Base-by-base conservation (phyloP, 2,113 vertebrate genomes). In the Oxygymnocypris stewartii region DNA sequence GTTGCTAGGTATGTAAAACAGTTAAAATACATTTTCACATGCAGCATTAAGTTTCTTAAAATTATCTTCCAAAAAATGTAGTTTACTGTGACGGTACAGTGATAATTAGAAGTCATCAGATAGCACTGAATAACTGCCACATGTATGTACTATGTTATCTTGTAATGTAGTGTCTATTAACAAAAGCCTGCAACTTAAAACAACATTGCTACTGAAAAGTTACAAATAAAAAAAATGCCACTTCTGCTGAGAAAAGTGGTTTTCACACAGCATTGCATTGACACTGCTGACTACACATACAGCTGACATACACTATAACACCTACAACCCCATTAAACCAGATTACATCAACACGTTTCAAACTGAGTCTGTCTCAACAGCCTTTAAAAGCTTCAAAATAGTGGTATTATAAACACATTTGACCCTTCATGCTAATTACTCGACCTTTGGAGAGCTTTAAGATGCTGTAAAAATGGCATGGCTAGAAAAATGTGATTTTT, bases 281-380 rank as follows among this genome's bases (percentile, higher is more conserved):
- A 75, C 42, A 65, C 63, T 18, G 59, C 23, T 14, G 78, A 28
- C 40, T 18, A 83, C 25, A 35, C 10, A 67, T 59, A 63, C 54
- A 82, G 73, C 61, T 87, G 42, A 51, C 31, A 86, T 9, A 65
- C 4, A 51, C 51, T 57, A 57, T 18, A 51, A 51, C 14, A 44
- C 25, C 42, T 47, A 76, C 23, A 76, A 76, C 42, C 11, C 74
- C 49, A 28, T 76, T 76, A 76, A 76, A 49, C 42, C 23, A 76
- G 23, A 47, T 28, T 23, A 28, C n/a, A 49, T 76, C 74, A 76
- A 76, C 11, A 76, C 8, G 23, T 63, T 63, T 25, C 10, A 25
- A 57, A 57, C 10, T 4, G 61, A 63, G 61, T 25, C 23, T 12
- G 18, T 57, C 16, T 63, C 7, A 63, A 63, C n/a, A 25, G 61